Evolutionary conservation across 2,113 vertebrate species (phyloP).

Genomic region (Bagarius yarrelli): DNA sequence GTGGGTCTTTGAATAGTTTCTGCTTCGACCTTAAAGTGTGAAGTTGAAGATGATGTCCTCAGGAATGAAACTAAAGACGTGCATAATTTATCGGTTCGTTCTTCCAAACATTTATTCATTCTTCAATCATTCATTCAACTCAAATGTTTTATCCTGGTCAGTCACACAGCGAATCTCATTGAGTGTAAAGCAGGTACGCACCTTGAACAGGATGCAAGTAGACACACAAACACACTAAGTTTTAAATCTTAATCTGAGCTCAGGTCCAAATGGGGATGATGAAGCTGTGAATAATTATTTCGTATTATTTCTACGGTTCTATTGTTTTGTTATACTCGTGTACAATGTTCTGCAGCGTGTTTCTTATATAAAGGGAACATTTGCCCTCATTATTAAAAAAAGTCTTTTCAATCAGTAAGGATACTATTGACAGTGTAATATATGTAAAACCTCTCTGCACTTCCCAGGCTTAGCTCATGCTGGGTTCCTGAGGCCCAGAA

Average conservation of each 20-base stretch:
- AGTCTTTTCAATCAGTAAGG: not conserved
- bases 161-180: not conserved
- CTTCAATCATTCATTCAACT: too few species aligned
- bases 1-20: conserved; percentile 2
- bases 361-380: not conserved
- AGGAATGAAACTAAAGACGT: not conserved
- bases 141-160: not conserved
- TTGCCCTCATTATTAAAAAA: not conserved
- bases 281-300: not conserved
- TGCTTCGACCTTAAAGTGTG: not conserved
- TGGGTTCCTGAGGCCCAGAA: conserved; percentile 68
- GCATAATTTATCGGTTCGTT: too few species aligned
- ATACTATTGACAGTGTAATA: not conserved
- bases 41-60: not conserved
- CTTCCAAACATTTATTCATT: not conserved
- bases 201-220: not conserved
- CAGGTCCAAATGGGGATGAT: not conserved
- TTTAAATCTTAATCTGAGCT: too few species aligned
- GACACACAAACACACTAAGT: not conserved
- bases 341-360: too few species aligned
- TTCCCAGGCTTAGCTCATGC: conserved; percentile 64
- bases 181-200: not conserved
- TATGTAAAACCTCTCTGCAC: conserved; percentile 43
- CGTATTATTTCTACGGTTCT: too few species aligned
- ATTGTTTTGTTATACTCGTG: too few species aligned